Base-by-base conservation (phyloP, 2,113 vertebrate genomes). In the Neotoma lepida region DNA sequence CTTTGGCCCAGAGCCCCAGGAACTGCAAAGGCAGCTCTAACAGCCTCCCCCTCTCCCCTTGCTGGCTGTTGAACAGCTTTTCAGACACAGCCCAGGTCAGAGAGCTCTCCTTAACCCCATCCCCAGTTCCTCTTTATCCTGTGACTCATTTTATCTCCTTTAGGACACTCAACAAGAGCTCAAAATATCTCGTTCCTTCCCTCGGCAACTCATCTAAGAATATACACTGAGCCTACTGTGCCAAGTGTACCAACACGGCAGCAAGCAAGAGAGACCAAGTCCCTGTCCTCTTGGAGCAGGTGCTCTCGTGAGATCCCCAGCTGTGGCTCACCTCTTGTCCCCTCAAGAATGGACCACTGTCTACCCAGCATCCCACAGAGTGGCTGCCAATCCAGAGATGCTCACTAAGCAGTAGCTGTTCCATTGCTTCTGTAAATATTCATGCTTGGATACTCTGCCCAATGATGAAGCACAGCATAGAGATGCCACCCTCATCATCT, bases 111-210 rank as follows among this genome's bases (percentile, higher is more conserved):
- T 49, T 51, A 63, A n/a, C 12, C 68, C 33, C 22, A 6, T 20
- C 68, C 68, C 61, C 44, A 3, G 46, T 54, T 28, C 13, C 73
- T 97, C 58, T 93, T 80, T 20, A 76, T 14, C 71, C 81, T 15
- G 20, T 22, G 44, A 90, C 63, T 70, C 1, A 1, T 88, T 93
- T 70, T 20, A 7, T 54, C 44, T 63, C 63, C 80, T 85, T 86
- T 20, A 76, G 44, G 89, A 58, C 76, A 80, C 68, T 73, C n/a
- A 51, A 84, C 58, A 94, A 66, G 51, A 90, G 74, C 63, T 85
- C 12, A 81, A 88, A 54, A 84, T 22, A 84, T n/a, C 84, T 76
- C 61, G 35, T 61, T 93, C 44, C 35, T 68, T 80, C 61, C 26
- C 41, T 93, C 70, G 33, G 0, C 24, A 63, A 84, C 30, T 56